These are phyloP conservation scores for Vespertilio murinus DNA, from an alignment of 2,797 vertebrate genomes.

Conservation along the genomic window DNA sequence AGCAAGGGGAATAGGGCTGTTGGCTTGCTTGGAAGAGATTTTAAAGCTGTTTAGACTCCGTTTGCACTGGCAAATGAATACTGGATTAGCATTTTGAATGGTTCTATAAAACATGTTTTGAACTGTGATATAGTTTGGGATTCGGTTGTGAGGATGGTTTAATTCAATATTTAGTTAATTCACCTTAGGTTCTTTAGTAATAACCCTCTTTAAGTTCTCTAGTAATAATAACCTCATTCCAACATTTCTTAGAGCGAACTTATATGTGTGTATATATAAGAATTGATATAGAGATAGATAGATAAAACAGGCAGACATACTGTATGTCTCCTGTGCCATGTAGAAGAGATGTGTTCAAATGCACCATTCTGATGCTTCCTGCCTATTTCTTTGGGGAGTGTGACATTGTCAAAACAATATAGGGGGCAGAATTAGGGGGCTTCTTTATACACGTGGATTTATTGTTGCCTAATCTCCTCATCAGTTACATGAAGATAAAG, in stretches of 20 bases:
- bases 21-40: neutral
- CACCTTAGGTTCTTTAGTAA: neutral
- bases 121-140: neutral
- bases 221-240: neutral
- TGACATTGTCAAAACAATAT: neutral
- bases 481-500: neutral
- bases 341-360: neutral
- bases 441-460: neutral
- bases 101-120: neutral
- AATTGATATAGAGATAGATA: neutral
- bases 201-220: neutral
- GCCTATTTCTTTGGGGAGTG: neutral
- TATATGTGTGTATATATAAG: neutral
- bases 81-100: neutral
- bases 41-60: neutral
- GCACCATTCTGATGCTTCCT: neutral
- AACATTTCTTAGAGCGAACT: neutral
- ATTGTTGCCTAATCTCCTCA: neutral
- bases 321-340: neutral
- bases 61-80: neutral
- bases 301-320: neutral
- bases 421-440: neutral
- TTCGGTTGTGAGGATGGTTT: neutral
- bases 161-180: slow-evolving; percentile 7
- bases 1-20: neutral